These are phyloP conservation scores for Zaprionus kolodkinae DNA, from an alignment of 1,140 invertebrate species.

Conservation along the genomic window DNA sequence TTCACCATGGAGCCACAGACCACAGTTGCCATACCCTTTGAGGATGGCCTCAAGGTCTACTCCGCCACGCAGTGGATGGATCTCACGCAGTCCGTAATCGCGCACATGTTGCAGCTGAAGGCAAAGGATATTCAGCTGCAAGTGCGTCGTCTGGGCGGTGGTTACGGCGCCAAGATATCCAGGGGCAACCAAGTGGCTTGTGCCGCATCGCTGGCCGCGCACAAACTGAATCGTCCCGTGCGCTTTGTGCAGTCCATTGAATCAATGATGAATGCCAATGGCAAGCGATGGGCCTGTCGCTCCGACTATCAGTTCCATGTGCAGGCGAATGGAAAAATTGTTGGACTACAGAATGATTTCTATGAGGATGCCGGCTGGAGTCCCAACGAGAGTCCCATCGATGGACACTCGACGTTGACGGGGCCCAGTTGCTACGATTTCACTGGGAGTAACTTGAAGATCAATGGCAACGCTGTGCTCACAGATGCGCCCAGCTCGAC, in stretches of 20 bases:
- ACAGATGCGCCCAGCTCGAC: conserved; percentile 89
- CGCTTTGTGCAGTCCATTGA: conserved; percentile 88
- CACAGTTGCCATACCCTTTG: conserved; percentile 86
- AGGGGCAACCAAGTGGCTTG: conserved; percentile 86
- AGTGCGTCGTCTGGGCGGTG: conserved; percentile 89
- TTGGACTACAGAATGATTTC: conserved; percentile 87
- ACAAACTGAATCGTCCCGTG: conserved; percentile 87
- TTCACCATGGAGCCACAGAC: conserved; percentile 89
- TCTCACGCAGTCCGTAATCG: conserved; percentile 87
- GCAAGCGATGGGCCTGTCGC: conserved; percentile 86
- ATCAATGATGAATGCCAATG: conserved; percentile 88
- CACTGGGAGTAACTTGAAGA: conserved; percentile 84
- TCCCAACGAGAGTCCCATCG: conserved; percentile 86
- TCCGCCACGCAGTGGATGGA: conserved; percentile 89
- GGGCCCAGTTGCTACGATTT: conserved; percentile 87
- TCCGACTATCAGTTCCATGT: conserved; percentile 87
- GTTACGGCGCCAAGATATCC: conserved; percentile 89
- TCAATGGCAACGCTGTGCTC: conserved; percentile 85
- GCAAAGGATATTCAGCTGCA: conserved; percentile 86
- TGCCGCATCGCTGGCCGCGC: conserved; percentile 87
- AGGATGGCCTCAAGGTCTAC: conserved; percentile 88
- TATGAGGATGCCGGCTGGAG: conserved; percentile 88
- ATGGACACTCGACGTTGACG: conserved; percentile 79
- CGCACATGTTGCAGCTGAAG: conserved; percentile 85
- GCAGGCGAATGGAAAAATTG: conserved; percentile 88